Base-by-base conservation (phyloP, 53 echinoderm and acorn worm species). In the Apostichopus leukothele region DNA sequence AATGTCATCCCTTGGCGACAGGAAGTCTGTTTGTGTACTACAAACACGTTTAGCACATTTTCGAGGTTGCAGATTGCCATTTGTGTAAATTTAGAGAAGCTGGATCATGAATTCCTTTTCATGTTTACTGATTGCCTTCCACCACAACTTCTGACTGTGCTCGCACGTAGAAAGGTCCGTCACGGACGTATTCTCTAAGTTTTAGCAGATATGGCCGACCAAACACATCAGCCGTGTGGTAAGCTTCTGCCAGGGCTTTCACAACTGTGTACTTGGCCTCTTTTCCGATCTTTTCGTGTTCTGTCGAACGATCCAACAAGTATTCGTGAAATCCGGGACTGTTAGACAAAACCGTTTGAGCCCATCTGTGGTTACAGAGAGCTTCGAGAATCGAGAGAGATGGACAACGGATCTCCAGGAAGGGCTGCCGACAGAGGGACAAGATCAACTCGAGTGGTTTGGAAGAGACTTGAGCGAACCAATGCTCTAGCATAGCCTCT, bases 351-450 rank as follows among this genome's bases (percentile, higher is more conserved):
- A 78, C 60, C 51, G 39, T 54, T 20, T 89, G 92, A 4, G 91
- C 96, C 96, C 96, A 96, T 4, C 63, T 87, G 53, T 96, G 94
- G 73, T 90, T 88, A 23, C 91, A 92, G 7, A 96, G 77, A 12
- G 93, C 88, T 51, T 89, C 87, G 1, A 96, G 21, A 79, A 96
- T 88, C 0, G 81, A 86, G 9, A 96, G 79, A 22, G 96, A 90
- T 7, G 90, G 89, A 89, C 94, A 94, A 7, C 92, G 89, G 79
- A 96, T 91, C 90, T 96, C 96, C 11, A 73, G 89, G 63, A 96
- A 96, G 9, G 96, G 96, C 75, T 96, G 96, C 73, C 91, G 86
- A 76, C 96, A 96, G 25, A 96, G 90, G 1, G 94, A 88, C n/a
- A 94, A 84, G 79, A 96, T 81, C 19, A 89, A 78, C 51, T 94